Evolutionary conservation across 2,888 invertebrate species (phyloP).

Genomic region (Elysia crispata): DNA sequence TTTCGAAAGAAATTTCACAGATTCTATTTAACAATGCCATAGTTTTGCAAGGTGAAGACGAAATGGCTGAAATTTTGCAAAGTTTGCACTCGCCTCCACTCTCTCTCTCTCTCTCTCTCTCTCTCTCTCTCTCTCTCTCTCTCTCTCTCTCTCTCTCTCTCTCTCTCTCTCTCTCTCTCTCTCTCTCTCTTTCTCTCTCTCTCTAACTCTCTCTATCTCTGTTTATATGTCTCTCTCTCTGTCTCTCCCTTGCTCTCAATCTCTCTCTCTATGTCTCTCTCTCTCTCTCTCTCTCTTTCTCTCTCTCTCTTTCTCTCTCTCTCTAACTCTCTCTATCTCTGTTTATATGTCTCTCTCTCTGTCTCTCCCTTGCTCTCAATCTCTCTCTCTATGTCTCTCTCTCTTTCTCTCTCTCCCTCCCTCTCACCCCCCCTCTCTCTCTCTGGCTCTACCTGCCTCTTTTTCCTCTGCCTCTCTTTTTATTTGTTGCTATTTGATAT

Average conservation of each 20-base stretch:
- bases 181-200: too few relatives aligned
- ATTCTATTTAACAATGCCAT: too few relatives aligned
- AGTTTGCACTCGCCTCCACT: background rate
- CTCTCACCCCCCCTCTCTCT: slow-evolving; percentile 12
- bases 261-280: too few relatives aligned
- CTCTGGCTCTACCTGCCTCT: slow-evolving; percentile 16
- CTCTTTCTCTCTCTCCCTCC: background rate
- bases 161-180: background rate
- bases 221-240: too few relatives aligned
- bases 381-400: background rate
- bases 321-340: too few relatives aligned
- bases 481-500: slow-evolving; percentile 50
- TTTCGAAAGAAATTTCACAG: too few relatives aligned
- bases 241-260: too few relatives aligned
- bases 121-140: background rate
- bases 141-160: slow-evolving; percentile 13
- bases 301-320: background rate
- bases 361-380: background rate
- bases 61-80: too few relatives aligned
- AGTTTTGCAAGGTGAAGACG: too few relatives aligned
- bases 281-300: slow-evolving; percentile 20
- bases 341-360: too few relatives aligned
- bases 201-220: too few relatives aligned
- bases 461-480: slow-evolving; percentile 41
- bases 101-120: slow-evolving; percentile 56